Conservation (phyloP, 92 coral and sea anemone genomes). For the Hydrozoanthus gracilis region DNA sequence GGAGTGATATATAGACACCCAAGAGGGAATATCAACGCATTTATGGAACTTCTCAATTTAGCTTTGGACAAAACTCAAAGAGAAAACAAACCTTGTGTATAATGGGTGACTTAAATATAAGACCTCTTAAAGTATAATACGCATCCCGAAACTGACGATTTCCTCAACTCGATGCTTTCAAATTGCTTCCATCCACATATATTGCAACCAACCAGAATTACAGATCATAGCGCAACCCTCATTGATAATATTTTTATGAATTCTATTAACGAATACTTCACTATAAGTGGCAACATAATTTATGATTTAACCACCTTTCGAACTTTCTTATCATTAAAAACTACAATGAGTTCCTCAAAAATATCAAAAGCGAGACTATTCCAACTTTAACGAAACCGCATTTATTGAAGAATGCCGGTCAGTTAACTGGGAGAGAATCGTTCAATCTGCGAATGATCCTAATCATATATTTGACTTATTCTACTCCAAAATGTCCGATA, state of each 20-base stretch:
- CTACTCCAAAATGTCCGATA: no score
- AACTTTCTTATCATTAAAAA: slow-evolving; percentile 68
- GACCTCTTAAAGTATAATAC: neutral
- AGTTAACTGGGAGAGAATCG: no score
- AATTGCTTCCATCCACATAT: slow-evolving; percentile 51
- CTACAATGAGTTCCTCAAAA: no score
- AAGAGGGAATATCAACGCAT: neutral
- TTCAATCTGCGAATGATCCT: neutral
- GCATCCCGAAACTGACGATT: neutral
- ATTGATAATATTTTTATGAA: slow-evolving; percentile 75
- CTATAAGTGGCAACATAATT: no score
- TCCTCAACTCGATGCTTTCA: slow-evolving; percentile 12
- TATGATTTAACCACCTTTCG: slow-evolving; percentile 71
- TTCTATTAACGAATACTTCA: slow-evolving; percentile 43
- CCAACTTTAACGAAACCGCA: no score
- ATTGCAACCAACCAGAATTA: slow-evolving; percentile 66
- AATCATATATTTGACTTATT: no score
- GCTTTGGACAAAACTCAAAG: neutral
- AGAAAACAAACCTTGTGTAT: neutral
- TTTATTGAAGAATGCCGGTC: no score
- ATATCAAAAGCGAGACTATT: no score
- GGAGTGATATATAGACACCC: neutral
- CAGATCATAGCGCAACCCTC: slow-evolving; percentile 57
- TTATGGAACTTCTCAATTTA: neutral
- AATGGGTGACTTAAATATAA: neutral